phyloP scores from a whole-genome alignment of 2,888 invertebrate genomes.

The Euproctis similis region DNA sequence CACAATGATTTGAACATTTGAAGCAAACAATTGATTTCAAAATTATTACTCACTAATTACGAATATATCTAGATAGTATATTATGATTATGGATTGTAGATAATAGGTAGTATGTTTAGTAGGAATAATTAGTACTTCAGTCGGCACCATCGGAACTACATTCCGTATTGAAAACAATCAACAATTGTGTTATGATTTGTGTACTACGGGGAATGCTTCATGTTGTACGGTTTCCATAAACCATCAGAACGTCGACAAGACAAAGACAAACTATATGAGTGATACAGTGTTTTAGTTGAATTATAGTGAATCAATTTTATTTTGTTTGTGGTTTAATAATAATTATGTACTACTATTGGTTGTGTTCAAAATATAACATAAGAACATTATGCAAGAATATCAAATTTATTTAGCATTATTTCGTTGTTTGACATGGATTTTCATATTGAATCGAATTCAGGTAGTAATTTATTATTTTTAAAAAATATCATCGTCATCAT shows the following conservation, averaged over 20 bases:
- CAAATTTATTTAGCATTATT: constrained; percentile 18
- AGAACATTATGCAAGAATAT: constrained; percentile 36
- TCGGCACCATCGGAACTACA: constrained; percentile 48
- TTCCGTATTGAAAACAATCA: constrained; percentile 39
- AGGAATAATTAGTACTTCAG: constrained; percentile 42
- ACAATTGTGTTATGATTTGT: constrained; percentile 58
- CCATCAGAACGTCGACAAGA: constrained; percentile 10
- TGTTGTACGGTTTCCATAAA: constrained; percentile 27
- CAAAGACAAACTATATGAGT: too few relatives aligned
- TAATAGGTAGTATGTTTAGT: constrained; percentile 63
- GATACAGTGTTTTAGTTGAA: too few relatives aligned
- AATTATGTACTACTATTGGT: constrained; percentile 35
- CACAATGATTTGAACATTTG: too few relatives aligned
- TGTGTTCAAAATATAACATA: constrained; percentile 20
- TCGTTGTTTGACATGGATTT: constrained; percentile 19
- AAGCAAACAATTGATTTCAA: not conserved
- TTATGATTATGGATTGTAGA: constrained; percentile 49
- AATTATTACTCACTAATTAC: constrained; percentile 29
- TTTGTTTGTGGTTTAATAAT: constrained; percentile 5
- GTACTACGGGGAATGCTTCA: constrained; percentile 47
- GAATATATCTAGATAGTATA: constrained; percentile 48
- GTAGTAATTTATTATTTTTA: constrained; percentile 24
- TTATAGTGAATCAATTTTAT: too few relatives aligned
- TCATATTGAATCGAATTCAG: constrained; percentile 26
- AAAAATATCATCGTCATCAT: too few relatives aligned